Base-by-base conservation (phyloP, 2,113 vertebrate species). In the Calyptommatus sinebrachiatus region DNA sequence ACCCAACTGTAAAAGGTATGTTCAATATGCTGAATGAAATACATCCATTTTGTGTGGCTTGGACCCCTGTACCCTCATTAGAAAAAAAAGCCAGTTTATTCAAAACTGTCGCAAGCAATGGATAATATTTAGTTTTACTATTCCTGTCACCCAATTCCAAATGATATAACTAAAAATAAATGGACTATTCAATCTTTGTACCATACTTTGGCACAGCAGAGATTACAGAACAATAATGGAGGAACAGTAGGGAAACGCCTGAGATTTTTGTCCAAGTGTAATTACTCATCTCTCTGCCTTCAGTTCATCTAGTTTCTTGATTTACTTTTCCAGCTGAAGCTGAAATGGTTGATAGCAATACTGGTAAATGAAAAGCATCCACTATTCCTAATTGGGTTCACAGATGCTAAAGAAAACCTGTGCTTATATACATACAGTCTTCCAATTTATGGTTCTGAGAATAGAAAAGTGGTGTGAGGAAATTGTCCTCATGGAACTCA, bases 271-370 rank as follows among this genome's bases (percentile, higher is more conserved):
- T 84, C 68, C 74, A 84, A 89, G 68, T 86, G 73, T 88, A 93
- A 92, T 89, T 90, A 92, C 67, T 89, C 87, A 85, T 77, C 78
- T 87, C 77, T 73, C 74, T 31, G 81, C 89, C 84, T 86, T 84
- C 77, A 86, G 88, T 82, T 41, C 35, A 41, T 41, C 35, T 88
- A 83, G 85, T 91, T 88, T 82, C 83, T 91, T 86, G 78, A 88
- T 88, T 90, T 88, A 81, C 68, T 85, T 87, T 87, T 86, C 69
- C 69, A 2, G 80, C 83, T 41, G 6, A 35, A 90, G 86, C 77
- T n/a, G 78, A 85, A 90, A 90, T 88, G 53, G 89, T 83, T 77
- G 87, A 80, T 81, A 80, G 77, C 80, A 87, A 61, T 0, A 10
- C 66, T 63, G 74, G 57, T 81, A 84, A 85, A 84, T 87, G 31